Evolutionary conservation across 2,797 vertebrate genomes (phyloP).

Genomic region (Crenichthys baileyi): DNA sequence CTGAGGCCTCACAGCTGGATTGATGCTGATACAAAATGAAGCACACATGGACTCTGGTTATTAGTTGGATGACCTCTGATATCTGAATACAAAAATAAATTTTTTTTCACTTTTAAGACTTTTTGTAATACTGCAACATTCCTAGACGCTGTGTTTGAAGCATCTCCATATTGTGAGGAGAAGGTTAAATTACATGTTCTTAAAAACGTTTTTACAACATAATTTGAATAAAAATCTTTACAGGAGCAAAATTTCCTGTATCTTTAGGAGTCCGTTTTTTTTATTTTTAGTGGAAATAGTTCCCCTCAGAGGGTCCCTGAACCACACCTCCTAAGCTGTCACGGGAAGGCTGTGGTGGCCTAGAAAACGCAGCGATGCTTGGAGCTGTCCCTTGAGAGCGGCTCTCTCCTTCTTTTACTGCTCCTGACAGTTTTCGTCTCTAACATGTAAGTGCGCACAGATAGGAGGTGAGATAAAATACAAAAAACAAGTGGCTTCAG

Average conservation of each 20-base stretch:
- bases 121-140: too few species aligned
- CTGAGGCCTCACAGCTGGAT: too few species aligned
- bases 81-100: too few species aligned
- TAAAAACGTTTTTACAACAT: not conserved
- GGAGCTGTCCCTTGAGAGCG: conserved; percentile 49
- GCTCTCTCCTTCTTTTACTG: conserved; percentile 49
- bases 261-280: conserved; percentile 11
- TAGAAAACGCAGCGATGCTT: conserved; percentile 61
- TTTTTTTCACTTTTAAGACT: too few species aligned
- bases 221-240: not conserved
- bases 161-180: not conserved
- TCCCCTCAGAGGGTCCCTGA: conserved; percentile 46
- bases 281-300: conserved; percentile 44
- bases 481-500: not conserved
- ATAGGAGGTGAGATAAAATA: conserved; percentile 22
- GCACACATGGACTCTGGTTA: too few species aligned
- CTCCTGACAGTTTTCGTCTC: conserved; percentile 53
- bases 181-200: not conserved
- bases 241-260: not conserved
- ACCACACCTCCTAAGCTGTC: conserved; percentile 58
- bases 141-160: not conserved
- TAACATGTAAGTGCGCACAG: conserved; percentile 11
- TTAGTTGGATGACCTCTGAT: too few species aligned
- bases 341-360: conserved; percentile 66
- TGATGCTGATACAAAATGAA: too few species aligned